Evolutionary conservation across 2,888 invertebrate species (phyloP).

Genomic region (Brenthis ino): DNA sequence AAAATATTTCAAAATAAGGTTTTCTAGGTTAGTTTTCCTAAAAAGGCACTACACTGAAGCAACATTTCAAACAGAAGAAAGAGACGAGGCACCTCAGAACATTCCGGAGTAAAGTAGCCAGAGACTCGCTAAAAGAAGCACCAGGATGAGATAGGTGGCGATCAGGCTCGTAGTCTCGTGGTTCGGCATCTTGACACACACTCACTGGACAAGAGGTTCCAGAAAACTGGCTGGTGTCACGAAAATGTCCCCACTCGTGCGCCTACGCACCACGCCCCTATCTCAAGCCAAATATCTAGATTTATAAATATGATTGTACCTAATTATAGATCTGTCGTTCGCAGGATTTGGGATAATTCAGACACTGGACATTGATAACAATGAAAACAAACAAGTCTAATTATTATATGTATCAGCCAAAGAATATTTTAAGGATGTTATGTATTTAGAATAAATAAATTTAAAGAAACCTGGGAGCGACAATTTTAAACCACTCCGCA

Average conservation of each 20-base stretch:
- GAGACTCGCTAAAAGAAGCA: constrained; percentile 84
- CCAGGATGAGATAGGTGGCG: constrained; percentile 87
- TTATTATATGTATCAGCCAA: neutral
- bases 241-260: constrained; percentile 50
- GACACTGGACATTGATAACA: constrained; percentile 32
- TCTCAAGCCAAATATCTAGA: constrained; percentile 51
- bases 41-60: no score
- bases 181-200: constrained; percentile 72
- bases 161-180: constrained; percentile 86
- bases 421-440: neutral
- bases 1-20: no score
- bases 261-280: constrained; percentile 63
- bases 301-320: constrained; percentile 62
- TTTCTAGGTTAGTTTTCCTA: no score
- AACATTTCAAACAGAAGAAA: no score
- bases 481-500: no score
- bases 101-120: constrained; percentile 87
- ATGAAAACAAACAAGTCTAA: constrained; percentile 35
- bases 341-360: constrained; percentile 47
- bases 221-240: constrained; percentile 62
- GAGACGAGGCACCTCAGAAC: constrained; percentile 67
- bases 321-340: constrained; percentile 57
- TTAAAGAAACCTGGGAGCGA: neutral
- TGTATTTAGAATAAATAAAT: neutral
- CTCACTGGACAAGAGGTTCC: constrained; percentile 66